These are phyloP conservation scores for Argyresthia goedartella DNA, from an alignment of 2,888 invertebrate genomes.

Conservation along the genomic window DNA sequence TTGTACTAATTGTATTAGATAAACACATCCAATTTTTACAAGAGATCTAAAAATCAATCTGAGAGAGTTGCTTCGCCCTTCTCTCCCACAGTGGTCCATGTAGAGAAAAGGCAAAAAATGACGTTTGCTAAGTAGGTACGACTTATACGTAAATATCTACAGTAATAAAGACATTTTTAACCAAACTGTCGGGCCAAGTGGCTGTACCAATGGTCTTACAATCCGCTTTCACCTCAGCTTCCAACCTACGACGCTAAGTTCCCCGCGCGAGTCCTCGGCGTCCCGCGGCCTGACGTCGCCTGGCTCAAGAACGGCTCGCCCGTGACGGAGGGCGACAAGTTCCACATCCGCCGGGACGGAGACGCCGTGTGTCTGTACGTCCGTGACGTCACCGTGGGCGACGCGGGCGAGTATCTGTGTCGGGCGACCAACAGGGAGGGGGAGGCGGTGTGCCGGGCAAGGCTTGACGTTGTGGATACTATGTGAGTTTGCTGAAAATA, in stretches of 20 bases:
- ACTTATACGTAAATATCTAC: too few species aligned
- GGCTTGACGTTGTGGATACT: constrained; percentile 83
- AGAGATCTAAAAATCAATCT: too few species aligned
- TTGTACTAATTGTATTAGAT: too few species aligned
- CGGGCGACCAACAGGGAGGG: constrained; percentile 86
- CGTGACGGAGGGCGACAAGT: constrained; percentile 78
- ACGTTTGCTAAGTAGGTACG: too few species aligned
- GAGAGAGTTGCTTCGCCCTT: too few species aligned
- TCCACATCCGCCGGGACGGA: constrained; percentile 80
- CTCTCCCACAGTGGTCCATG: too few species aligned
- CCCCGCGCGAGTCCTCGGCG: constrained; percentile 82
- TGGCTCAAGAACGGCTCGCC: constrained; percentile 90
- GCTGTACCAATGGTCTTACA: too few species aligned
- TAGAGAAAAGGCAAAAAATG: too few species aligned
- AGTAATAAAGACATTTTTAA: too few species aligned
- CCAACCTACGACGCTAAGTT: constrained; percentile 87
- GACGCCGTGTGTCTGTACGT: constrained; percentile 84
- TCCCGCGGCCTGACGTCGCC: constrained; percentile 85
- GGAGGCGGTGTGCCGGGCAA: constrained; percentile 80
- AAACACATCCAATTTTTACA: too few species aligned
- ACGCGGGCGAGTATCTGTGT: constrained; percentile 83
- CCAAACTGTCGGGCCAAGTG: too few species aligned
- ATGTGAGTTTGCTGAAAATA: constrained; percentile 71
- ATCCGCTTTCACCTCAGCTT: constrained; percentile 47
- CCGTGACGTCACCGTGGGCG: constrained; percentile 74